Evolutionary conservation across 2,888 invertebrate genomes (phyloP).

Genomic region (Exephanes ischioxanthus): DNA sequence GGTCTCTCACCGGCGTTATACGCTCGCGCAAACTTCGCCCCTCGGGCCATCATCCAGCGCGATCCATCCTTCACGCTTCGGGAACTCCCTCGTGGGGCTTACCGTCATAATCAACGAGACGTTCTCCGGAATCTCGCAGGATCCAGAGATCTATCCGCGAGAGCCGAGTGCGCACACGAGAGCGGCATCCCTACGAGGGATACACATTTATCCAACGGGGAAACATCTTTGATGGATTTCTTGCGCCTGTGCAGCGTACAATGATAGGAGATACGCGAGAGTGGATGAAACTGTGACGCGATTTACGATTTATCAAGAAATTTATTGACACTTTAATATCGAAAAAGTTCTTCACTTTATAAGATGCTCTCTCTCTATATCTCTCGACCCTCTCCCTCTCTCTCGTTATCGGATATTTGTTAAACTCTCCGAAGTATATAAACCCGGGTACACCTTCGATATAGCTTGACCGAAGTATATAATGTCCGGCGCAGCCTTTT

Average conservation of each 20-base stretch:
- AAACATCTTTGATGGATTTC: constrained; percentile 19
- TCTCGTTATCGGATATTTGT: constrained; percentile 27
- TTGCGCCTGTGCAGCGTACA: not conserved
- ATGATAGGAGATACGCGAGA: constrained; percentile 4
- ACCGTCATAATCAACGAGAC: constrained; percentile 68
- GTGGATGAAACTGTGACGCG: constrained; percentile 8
- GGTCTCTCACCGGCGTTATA: constrained; percentile 49
- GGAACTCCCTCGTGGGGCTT: constrained; percentile 63
- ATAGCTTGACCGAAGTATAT: not conserved
- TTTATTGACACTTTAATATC: constrained; percentile 42
- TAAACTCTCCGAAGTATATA: constrained; percentile 5
- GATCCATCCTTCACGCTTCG: constrained; percentile 67
- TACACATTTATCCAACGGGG: constrained; percentile 40
- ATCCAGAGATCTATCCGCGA: constrained; percentile 56
- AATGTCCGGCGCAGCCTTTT: no score
- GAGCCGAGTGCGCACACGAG: constrained; percentile 41
- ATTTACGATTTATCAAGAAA: constrained; percentile 40
- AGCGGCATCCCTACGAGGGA: constrained; percentile 9
- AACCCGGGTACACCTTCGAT: not conserved
- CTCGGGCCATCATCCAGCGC: constrained; percentile 61
- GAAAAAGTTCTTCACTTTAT: constrained; percentile 50
- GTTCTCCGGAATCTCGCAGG: constrained; percentile 59
- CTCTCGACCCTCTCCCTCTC: no score
- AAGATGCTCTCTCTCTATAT: not conserved
- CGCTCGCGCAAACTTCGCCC: constrained; percentile 64